A percentile compares a stretch with the other conserved stretches of the same genome.
phyloP scores from a whole-genome alignment of 2,888 invertebrate species.

The Conops quadrifasciatus region DNA sequence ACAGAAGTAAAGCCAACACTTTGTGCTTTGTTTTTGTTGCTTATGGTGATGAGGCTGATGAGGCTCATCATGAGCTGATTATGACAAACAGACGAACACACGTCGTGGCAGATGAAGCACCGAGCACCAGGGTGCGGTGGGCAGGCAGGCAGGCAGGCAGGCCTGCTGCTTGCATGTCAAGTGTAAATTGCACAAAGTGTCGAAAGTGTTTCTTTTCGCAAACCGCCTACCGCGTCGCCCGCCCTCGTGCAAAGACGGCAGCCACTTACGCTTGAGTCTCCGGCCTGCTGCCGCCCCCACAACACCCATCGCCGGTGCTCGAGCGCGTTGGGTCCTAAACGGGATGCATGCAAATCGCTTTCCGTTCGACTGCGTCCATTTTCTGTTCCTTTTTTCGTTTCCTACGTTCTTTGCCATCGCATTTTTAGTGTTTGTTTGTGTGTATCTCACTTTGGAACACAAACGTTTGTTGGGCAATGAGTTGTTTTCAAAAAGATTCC shows the following conservation, averaged over 20 bases:
- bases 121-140: too few species aligned
- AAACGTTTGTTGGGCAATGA: conserved; percentile 19
- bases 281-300: neutral
- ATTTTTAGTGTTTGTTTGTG: neutral
- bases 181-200: conserved; percentile 34
- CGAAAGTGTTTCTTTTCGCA: conserved; percentile 24
- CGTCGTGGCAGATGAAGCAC: neutral
- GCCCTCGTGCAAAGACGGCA: neutral
- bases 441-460: too few species aligned
- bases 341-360: too few species aligned
- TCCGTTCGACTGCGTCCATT: neutral
- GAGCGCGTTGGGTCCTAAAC: neutral
- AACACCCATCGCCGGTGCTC: neutral
- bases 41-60: conserved; percentile 42
- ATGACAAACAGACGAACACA: conserved; percentile 6
- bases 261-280: conserved; percentile 5
- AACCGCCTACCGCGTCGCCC: neutral
- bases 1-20: conserved; percentile 20
- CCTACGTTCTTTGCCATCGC: neutral
- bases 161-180: conserved; percentile 19
- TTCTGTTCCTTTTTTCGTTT: conserved; percentile 1
- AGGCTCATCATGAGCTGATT: conserved; percentile 44
- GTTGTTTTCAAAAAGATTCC: conserved; percentile 32
- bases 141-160: too few species aligned
- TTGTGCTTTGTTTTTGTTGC: conserved; percentile 13